Evolutionary conservation across 2,797 vertebrate genomes (phyloP), one percentile per base, ranked within the genome.

Genomic region (Caiman crocodilus): DNA sequence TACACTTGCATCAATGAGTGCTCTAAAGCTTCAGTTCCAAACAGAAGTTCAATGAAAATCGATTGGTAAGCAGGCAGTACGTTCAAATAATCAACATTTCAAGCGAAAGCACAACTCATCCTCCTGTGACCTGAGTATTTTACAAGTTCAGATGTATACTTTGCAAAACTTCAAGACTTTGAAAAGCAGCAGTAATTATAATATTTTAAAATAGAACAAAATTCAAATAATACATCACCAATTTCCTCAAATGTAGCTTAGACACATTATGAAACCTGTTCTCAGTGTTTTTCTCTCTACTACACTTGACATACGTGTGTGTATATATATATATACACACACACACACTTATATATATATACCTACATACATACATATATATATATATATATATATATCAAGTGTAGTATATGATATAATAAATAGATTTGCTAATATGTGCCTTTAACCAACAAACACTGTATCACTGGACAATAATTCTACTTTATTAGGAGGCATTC

Each of bases 381-480:
- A 63, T 55, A 58, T 5, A 73, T 1, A 32, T 87, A 50, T 7
- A 18, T 4, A 56, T 42, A 17, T 13, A 84, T 14, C 7, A 77
- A 96, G 26, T 3, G 32, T 55, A 63, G 35, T 14, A 79, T 5
- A 60, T 5, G 26, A 73, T 2, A 71, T 11, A 79, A 32, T 69
- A 60, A 57, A 80, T 35, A 64, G 92, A 87, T 15, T 78, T 88
- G 26, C 76, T 76, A 10, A 63, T 79, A 32, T 76, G 18, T 35
- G 0, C 0, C 59, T 85, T 76, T 32, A 71, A 35, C 85, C 42
- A 84, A 79, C 67, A 67, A 73, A 69, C 17, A 35, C 61, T 63
- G 85, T 92, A 75, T 14, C 84, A 28, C 14, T 78, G 88, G 73
- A 84, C 76, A 60, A 82, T 64, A 78, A 78, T 42, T 42, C 42